Evolutionary conservation across 2,888 invertebrate species (phyloP).

Genomic region (Caenorhabditis sp.): DNA sequence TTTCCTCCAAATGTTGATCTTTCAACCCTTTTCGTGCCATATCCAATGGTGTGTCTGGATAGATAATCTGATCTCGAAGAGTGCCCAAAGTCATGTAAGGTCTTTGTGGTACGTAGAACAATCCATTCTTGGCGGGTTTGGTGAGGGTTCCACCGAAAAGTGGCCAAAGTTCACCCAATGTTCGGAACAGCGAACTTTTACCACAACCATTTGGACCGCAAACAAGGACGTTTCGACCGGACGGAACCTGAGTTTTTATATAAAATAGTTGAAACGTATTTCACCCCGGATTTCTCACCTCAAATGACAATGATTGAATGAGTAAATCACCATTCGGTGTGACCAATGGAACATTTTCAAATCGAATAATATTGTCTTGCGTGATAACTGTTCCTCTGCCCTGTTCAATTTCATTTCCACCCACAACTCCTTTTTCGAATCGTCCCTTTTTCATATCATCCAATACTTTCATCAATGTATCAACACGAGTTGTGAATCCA

Average conservation of each 20-base stretch:
- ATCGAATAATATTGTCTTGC: slow-evolving; percentile 84
- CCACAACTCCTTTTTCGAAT: slow-evolving; percentile 48
- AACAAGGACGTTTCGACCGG: slow-evolving; percentile 80
- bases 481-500: slow-evolving; percentile 91
- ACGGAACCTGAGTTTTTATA: slow-evolving; percentile 69
- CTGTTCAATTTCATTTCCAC: slow-evolving; percentile 25
- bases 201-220: slow-evolving; percentile 75
- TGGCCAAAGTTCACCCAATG: slow-evolving; percentile 74
- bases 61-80: slow-evolving; percentile 88
- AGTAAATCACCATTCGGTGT: slow-evolving; percentile 97
- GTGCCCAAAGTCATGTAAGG: slow-evolving; percentile 97
- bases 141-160: slow-evolving; percentile 77
- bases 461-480: slow-evolving; percentile 85
- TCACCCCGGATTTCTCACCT: slow-evolving; percentile 72
- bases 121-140: slow-evolving; percentile 90
- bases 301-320: slow-evolving; percentile 83
- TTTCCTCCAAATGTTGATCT: slow-evolving; percentile 79
- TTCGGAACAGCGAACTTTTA: slow-evolving; percentile 74
- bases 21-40: slow-evolving; percentile 79
- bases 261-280: background rate
- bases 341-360: slow-evolving; percentile 89
- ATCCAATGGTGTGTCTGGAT: slow-evolving; percentile 84
- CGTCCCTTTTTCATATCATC: slow-evolving; percentile 75
- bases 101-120: slow-evolving; percentile 90
- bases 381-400: slow-evolving; percentile 58